Evolutionary conservation across 53 echinoderm and acorn worm species (phyloP).

Genomic region (Zoroaster sp.): DNA sequence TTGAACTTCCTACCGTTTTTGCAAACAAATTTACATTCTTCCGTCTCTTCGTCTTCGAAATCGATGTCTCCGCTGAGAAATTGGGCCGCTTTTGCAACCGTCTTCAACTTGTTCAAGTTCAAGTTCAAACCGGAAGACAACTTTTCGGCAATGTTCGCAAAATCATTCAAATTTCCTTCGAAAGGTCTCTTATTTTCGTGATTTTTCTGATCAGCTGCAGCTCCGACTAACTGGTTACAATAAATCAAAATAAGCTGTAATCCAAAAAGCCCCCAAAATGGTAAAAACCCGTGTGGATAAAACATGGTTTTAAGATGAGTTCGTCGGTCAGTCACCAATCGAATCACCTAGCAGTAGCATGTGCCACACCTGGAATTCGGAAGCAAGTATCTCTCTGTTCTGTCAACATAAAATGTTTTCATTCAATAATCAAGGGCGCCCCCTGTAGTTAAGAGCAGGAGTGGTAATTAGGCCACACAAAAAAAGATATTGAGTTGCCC

Average conservation of each 20-base stretch:
- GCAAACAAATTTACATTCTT: neutral
- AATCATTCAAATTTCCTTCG: neutral
- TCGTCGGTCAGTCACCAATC: too few species aligned
- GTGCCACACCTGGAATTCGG: neutral
- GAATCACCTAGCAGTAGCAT: too few species aligned
- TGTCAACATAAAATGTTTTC: neutral
- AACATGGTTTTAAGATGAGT: neutral
- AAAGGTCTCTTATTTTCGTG: neutral
- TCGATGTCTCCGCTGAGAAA: neutral
- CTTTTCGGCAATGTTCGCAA: conserved; percentile 18
- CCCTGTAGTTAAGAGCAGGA: neutral
- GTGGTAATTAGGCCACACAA: too few species aligned
- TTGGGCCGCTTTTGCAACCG: conserved; percentile 22
- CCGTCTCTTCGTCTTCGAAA: neutral
- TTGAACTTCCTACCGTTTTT: conserved; percentile 12
- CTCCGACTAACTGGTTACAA: neutral
- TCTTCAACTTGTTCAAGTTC: too few species aligned
- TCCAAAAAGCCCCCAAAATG: neutral
- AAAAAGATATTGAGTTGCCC: too few species aligned
- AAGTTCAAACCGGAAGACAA: conserved; percentile 15
- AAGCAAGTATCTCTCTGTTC: neutral
- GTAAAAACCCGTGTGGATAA: neutral
- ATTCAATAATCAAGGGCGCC: neutral
- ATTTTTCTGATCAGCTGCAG: neutral
- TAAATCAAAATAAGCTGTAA: neutral